These are phyloP conservation scores for Drosophila virilis DNA, from an alignment of 1,140 invertebrate genomes.

Conservation along the genomic window DNA sequence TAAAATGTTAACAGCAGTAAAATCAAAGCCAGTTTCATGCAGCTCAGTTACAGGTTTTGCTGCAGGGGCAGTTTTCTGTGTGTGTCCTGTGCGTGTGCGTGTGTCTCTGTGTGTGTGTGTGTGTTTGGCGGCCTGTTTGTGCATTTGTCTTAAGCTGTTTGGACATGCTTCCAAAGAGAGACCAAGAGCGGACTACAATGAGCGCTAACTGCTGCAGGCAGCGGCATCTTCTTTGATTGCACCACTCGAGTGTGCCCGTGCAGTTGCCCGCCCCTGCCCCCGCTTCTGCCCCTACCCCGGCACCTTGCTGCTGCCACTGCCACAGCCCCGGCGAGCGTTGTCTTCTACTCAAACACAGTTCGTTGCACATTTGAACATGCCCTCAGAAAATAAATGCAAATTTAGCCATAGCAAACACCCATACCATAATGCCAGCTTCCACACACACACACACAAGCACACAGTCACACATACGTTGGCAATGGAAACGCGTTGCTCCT, in stretches of 20 bases:
- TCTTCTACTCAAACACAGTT: constrained; percentile 76
- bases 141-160: constrained; percentile 68
- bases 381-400: constrained; percentile 80
- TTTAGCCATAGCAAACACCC: constrained; percentile 70
- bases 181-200: constrained; percentile 26
- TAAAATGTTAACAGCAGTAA: constrained; percentile 54
- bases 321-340: constrained; percentile 38
- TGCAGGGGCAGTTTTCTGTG: constrained; percentile 59
- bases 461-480: constrained; percentile 35
- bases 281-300: constrained; percentile 3
- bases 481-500: constrained; percentile 62
- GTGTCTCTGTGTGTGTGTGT: constrained; percentile 12
- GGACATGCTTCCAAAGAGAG: constrained; percentile 47
- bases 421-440: constrained; percentile 4
- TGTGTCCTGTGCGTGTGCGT: constrained; percentile 3
- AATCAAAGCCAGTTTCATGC: constrained; percentile 57
- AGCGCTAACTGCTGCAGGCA: constrained; percentile 63
- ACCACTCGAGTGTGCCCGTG: constrained; percentile 17
- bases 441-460: constrained; percentile 10
- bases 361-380: constrained; percentile 81
- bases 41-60: constrained; percentile 64
- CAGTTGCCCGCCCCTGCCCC: background rate
- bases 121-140: constrained; percentile 25
- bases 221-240: constrained; percentile 73
- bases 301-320: constrained; percentile 5